Base-by-base conservation (phyloP, 2,797 vertebrate species). In the Hoplostethus mediterraneus region DNA sequence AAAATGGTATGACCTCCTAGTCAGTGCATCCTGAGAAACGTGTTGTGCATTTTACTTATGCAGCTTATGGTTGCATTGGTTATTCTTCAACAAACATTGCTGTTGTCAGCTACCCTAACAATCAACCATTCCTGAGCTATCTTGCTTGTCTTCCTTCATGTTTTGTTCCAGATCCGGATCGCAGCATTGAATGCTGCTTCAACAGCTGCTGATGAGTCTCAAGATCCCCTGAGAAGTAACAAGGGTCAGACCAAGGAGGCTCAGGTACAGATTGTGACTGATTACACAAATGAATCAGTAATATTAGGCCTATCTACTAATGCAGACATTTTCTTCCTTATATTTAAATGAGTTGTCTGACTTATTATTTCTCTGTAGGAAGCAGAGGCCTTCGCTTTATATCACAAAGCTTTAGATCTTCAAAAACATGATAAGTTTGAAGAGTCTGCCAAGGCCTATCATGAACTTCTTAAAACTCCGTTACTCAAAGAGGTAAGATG, bases 391-490 rank as follows among this genome's bases (percentile, higher is more conserved):
- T 99, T 99, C 92, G 96, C 98, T 75, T 90, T 99, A 44, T 99
- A 99, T 73, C 97, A 99, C 89, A 97, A 97, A 91, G 98, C 98
- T 36, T 93, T 99, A 89, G 98, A 99, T 89, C 96, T 99, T 63
- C 98, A 99, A 90, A 99, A 99, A 75, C 97, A 98, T n/a, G 98
- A 99, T 90, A 93, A 94, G 58, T 98, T 97, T 89, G 97, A 98
- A 51, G 98, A 99, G 48, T 99, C 98, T 11, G 94, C 96, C 63
- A 97, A 95, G 77, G 98, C 98, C 54, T 99, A 99, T 83, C 97
- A 99, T 74, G 96, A 97, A 71, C 96, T 99, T 1, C 95, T 99
- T 58, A 97, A 97, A 90, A 98, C 97, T 0, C 97, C 96, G 5
- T 94, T 99, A 62, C 94, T 99, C 78, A 94, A 97, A 76, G 98